Conservation (phyloP, 53 echinoderm and acorn worm species). For the Echinarachnius parma region DNA sequence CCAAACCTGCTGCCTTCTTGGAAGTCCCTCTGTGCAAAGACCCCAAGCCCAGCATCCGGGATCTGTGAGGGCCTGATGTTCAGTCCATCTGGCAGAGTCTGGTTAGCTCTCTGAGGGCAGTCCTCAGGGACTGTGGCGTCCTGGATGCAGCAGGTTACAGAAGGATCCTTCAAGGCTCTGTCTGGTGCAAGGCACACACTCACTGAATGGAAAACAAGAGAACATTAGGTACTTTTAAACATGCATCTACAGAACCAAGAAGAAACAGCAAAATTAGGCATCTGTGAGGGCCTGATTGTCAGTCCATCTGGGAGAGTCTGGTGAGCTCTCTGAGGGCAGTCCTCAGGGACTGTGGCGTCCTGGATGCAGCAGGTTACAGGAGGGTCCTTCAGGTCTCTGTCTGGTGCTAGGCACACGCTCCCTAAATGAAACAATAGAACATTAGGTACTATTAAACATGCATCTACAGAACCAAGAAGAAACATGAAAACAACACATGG, state of each 20-base stretch:
- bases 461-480: too few species aligned
- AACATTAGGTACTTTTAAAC: too few species aligned
- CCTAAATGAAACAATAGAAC: neutral
- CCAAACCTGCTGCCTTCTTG: conserved; percentile 34
- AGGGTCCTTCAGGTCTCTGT: conserved; percentile 6
- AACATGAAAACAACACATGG: conserved; percentile 14
- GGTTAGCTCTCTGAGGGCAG: conserved; percentile 3
- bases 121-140: conserved; percentile 6
- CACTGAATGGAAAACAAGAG: neutral
- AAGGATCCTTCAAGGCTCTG: conserved; percentile 1
- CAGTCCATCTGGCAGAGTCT: conserved; percentile 29
- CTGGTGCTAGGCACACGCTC: conserved; percentile 7
- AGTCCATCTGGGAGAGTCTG: conserved; percentile 28
- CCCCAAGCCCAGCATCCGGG: conserved; percentile 21
- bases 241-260: too few species aligned
- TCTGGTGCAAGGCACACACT: conserved; percentile 14
- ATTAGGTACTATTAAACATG: too few species aligned
- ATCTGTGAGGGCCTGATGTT: neutral
- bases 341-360: neutral
- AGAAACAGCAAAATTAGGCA: too few species aligned
- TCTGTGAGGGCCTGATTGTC: too few species aligned
- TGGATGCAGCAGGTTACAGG: conserved; percentile 2
- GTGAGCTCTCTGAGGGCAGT: conserved; percentile 2
- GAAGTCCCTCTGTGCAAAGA: conserved; percentile 13
- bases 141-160: conserved; percentile 2